phyloP scores from a whole-genome alignment of 2,888 invertebrate species.

The Eupelmus urozonus region DNA sequence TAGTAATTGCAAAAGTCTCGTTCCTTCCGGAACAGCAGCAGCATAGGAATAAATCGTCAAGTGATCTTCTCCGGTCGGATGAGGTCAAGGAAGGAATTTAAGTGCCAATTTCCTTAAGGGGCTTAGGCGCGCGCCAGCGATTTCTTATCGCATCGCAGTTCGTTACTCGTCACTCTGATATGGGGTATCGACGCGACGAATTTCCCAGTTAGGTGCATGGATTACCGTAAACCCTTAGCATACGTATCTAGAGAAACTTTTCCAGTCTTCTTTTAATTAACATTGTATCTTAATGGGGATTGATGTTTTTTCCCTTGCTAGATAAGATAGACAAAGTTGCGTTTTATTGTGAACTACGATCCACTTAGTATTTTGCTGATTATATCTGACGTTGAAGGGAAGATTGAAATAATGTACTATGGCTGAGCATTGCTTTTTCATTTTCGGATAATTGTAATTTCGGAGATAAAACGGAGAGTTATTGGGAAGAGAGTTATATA shows the following conservation, averaged over 20 bases:
- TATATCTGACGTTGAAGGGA: too few relatives aligned
- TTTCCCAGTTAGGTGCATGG: slow-evolving; percentile 6
- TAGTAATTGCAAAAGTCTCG: slow-evolving; percentile 48
- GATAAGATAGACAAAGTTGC: too few relatives aligned
- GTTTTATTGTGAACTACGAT: too few relatives aligned
- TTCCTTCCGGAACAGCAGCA: slow-evolving; percentile 3
- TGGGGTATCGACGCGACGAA: not conserved
- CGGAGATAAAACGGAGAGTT: too few relatives aligned
- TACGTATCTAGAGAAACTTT: too few relatives aligned
- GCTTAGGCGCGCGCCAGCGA: slow-evolving; percentile 37
- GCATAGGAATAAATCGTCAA: slow-evolving; percentile 19
- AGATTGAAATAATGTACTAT: too few relatives aligned
- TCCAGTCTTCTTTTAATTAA: not conserved
- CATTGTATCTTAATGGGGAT: not conserved
- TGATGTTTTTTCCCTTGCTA: not conserved
- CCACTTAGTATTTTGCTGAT: too few relatives aligned
- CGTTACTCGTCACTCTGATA: slow-evolving; percentile 35
- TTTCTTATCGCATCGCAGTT: slow-evolving; percentile 45
- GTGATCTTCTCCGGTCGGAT: slow-evolving; percentile 28
- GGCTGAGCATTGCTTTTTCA: too few relatives aligned
- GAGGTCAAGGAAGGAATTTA: slow-evolving; percentile 51
- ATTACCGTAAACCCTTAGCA: not conserved
- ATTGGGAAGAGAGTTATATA: too few relatives aligned
- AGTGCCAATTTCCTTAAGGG: slow-evolving; percentile 54
- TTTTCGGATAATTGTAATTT: too few relatives aligned